Percentiles rank a stretch among this genome's conserved stretches.
These are phyloP conservation scores for Girardia tigrina DNA, from an alignment of 2,888 invertebrate species.

Conservation along the genomic window DNA sequence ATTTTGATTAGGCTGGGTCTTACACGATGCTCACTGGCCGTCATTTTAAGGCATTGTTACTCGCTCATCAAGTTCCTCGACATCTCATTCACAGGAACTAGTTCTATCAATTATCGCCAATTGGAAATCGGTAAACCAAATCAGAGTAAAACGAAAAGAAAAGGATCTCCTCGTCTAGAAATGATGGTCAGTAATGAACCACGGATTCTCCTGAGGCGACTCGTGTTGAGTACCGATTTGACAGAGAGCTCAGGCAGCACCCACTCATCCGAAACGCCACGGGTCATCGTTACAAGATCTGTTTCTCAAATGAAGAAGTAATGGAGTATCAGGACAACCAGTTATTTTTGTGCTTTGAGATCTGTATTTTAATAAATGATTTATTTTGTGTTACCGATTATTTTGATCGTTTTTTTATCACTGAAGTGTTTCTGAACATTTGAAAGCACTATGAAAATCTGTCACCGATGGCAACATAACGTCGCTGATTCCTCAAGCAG, in stretches of 20 bases:
- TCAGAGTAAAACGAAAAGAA: not conserved
- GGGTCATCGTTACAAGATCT: not conserved
- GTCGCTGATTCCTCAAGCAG: no score
- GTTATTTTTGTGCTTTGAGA: not conserved
- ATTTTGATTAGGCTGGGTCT: not conserved
- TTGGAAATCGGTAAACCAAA: not conserved
- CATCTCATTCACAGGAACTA: not conserved
- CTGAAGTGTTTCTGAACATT: no score
- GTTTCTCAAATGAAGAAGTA: not conserved
- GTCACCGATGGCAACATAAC: no score
- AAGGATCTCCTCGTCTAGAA: not conserved
- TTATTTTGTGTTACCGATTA: no score
- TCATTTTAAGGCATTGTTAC: not conserved
- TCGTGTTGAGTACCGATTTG: not conserved
- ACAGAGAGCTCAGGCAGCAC: not conserved
- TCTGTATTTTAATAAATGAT: conserved; percentile 12
- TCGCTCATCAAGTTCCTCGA: not conserved
- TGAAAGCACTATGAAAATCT: no score
- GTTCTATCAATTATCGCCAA: not conserved
- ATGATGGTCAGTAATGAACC: not conserved
- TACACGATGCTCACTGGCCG: not conserved
- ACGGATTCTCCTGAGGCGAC: not conserved
- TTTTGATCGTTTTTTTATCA: no score
- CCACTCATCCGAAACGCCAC: not conserved
- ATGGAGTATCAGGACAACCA: not conserved